Conservation (phyloP, 2,113 vertebrate species). For the Condylura cristata region DNA sequence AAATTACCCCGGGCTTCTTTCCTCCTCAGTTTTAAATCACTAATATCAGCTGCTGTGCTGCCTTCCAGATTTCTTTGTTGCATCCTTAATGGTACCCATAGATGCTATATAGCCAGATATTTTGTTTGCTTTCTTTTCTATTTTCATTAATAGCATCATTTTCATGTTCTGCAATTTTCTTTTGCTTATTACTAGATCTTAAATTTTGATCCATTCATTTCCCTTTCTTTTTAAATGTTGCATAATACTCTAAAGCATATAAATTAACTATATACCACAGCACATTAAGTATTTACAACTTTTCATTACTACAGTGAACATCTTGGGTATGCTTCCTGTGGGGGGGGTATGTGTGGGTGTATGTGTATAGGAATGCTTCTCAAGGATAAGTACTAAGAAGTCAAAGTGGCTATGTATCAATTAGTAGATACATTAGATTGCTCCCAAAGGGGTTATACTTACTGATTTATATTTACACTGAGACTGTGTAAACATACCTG, state of each 20-base stretch:
- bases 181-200: neutral
- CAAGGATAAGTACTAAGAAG: neutral
- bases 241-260: neutral
- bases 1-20: neutral
- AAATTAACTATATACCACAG: neutral
- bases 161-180: neutral
- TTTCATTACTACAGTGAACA: neutral
- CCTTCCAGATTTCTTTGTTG: neutral
- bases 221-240: neutral
- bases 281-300: neutral
- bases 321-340: neutral
- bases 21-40: neutral
- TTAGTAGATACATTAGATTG: neutral
- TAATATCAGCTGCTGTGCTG: neutral
- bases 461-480: neutral
- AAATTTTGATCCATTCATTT: neutral
- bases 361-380: neutral
- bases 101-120: neutral
- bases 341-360: too few species aligned
- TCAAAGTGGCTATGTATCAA: neutral
- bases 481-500: neutral
- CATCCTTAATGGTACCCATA: neutral
- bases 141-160: neutral
- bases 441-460: neutral
- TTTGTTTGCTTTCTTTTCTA: constrained; percentile 21